Evolutionary conservation across 2,888 invertebrate genomes (phyloP).

Genomic region (Sinhomidia bicolor): DNA sequence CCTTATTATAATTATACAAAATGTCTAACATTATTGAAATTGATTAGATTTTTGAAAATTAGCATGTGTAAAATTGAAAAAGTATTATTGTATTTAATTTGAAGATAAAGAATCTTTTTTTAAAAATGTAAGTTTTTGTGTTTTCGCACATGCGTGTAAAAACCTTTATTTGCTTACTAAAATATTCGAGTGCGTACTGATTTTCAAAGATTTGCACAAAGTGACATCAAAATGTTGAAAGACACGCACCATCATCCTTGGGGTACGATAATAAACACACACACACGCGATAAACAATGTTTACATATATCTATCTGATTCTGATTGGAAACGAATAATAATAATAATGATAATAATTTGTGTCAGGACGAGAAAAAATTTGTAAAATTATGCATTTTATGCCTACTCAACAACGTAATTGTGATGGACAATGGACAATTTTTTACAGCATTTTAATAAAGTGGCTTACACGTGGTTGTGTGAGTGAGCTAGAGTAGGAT

Average conservation of each 20-base stretch:
- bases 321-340: neutral
- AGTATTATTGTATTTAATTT: neutral
- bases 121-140: neutral
- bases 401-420: too few species aligned
- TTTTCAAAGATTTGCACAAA: neutral
- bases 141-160: neutral
- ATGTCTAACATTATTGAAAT: neutral
- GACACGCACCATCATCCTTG: neutral
- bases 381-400: neutral
- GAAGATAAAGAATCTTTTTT: neutral
- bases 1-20: too few species aligned
- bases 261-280: conserved; percentile 15
- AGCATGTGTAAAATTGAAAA: neutral
- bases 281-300: conserved; percentile 9
- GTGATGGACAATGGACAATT: too few species aligned
- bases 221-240: neutral
- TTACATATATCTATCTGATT: neutral
- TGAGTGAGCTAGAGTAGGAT: neutral
- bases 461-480: neutral
- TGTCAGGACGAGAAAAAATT: neutral
- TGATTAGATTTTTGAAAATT: neutral
- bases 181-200: neutral
- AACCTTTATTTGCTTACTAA: neutral
- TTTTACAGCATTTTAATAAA: neutral
- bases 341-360: too few species aligned